Evolutionary conservation across 1,140 invertebrate species (phyloP).

Genomic region (Ostrea edulis): DNA sequence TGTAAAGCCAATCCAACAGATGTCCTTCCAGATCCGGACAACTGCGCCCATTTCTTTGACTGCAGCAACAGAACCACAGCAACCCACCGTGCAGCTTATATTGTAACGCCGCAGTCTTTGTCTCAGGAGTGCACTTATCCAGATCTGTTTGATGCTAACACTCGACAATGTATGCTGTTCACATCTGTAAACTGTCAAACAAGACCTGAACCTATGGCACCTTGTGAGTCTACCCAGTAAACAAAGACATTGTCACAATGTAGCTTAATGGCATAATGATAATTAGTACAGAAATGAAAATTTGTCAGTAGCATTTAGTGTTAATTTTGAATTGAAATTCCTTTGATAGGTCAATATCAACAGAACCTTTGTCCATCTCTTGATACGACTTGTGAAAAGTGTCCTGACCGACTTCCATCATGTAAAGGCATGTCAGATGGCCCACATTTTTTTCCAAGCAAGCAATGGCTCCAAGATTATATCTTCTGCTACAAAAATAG

Average conservation of each 20-base stretch:
- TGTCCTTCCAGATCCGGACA: slow-evolving; percentile 47
- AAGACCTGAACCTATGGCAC: slow-evolving; percentile 55
- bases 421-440: slow-evolving; percentile 62
- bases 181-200: slow-evolving; percentile 55
- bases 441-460: slow-evolving; percentile 45
- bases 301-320: too few relatives aligned
- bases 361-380: slow-evolving; percentile 53
- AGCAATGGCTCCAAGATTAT: slow-evolving; percentile 46
- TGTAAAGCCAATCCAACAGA: slow-evolving; percentile 47
- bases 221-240: slow-evolving; percentile 52
- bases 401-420: slow-evolving; percentile 53
- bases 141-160: slow-evolving; percentile 48
- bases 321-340: neutral
- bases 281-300: too few relatives aligned
- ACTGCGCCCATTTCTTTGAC: slow-evolving; percentile 51
- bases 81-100: neutral
- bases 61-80: neutral
- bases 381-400: slow-evolving; percentile 54
- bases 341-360: slow-evolving; percentile 62
- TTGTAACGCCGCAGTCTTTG: neutral
- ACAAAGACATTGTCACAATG: too few relatives aligned
- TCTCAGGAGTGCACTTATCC: slow-evolving; percentile 56
- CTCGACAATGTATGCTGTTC: slow-evolving; percentile 53
- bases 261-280: too few relatives aligned
- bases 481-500: slow-evolving; percentile 52